Conservation (phyloP, 1,140 invertebrate species). For the Monochamus saltuarius region DNA sequence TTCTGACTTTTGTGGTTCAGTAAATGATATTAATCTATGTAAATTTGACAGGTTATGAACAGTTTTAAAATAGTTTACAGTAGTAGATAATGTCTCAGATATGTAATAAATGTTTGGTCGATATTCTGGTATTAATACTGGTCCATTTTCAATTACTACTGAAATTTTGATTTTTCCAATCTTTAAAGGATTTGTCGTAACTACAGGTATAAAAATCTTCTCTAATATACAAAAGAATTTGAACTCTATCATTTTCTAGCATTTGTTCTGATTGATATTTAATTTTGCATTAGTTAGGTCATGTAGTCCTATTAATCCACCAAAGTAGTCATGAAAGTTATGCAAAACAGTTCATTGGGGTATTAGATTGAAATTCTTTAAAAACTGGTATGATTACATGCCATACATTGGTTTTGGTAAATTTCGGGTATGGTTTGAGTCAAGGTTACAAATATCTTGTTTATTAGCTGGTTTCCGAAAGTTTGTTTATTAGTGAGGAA, state of each 20-base stretch:
- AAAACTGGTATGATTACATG: conserved; percentile 3
- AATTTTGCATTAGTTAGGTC: conserved; percentile 4
- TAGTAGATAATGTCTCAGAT: background rate
- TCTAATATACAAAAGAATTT: conserved; percentile 7
- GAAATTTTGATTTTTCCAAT: too few relatives aligned
- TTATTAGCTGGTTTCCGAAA: too few relatives aligned
- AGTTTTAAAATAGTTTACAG: background rate
- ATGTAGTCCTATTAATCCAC: too few relatives aligned
- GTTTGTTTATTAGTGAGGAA: too few relatives aligned
- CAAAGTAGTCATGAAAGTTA: conserved; percentile 11
- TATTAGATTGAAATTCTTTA: background rate
- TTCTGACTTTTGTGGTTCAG: background rate
- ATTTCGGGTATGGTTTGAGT: too few relatives aligned
- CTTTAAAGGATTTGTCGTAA: too few relatives aligned
- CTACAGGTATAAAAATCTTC: background rate
- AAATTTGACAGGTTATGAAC: too few relatives aligned
- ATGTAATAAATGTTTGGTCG: conserved; percentile 1
- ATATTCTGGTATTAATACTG: background rate
- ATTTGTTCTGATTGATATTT: conserved; percentile 12
- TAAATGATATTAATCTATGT: background rate
- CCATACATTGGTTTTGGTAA: too few relatives aligned
- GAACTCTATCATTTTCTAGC: conserved; percentile 1
- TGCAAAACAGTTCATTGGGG: background rate
- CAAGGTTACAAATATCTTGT: too few relatives aligned
- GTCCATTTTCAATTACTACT: background rate